phyloP scores from a whole-genome alignment of 2,888 invertebrate species.

The Dryobotodes eremita region DNA sequence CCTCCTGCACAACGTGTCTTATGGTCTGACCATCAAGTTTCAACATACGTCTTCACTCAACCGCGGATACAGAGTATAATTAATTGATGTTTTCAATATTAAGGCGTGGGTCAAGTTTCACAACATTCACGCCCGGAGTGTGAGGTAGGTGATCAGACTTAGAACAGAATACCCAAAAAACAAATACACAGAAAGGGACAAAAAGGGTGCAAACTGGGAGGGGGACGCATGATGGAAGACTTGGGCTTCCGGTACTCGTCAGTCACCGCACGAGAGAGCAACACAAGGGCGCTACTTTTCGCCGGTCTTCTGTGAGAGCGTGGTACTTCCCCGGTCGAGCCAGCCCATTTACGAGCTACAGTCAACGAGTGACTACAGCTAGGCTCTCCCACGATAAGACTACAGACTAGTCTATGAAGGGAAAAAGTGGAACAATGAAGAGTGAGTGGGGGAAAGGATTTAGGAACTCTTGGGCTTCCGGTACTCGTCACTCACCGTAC shows the following conservation, averaged over 20 bases:
- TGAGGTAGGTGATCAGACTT: neutral
- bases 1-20: neutral
- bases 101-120: neutral
- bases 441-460: fast-evolving
- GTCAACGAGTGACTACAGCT: neutral
- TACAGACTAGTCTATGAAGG: too few species aligned
- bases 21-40: neutral
- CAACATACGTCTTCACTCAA: slow-evolving; percentile 22
- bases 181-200: too few species aligned
- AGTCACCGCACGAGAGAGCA: too few species aligned
- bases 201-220: too few species aligned
- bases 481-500: slow-evolving; percentile 39
- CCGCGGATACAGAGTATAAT: slow-evolving; percentile 3
- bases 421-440: too few species aligned
- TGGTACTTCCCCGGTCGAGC: slow-evolving; percentile 47
- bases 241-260: too few species aligned
- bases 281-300: too few species aligned
- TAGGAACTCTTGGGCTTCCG: slow-evolving; percentile 6
- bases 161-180: neutral
- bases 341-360: slow-evolving; percentile 23
- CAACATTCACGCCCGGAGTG: neutral
- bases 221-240: too few species aligned
- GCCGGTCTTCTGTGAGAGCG: too few species aligned
- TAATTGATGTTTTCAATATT: slow-evolving; percentile 18
- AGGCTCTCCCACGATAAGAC: slow-evolving; percentile 34